phyloP scores from a whole-genome alignment of 2,797 vertebrate species.

The Valencia hispanica region DNA sequence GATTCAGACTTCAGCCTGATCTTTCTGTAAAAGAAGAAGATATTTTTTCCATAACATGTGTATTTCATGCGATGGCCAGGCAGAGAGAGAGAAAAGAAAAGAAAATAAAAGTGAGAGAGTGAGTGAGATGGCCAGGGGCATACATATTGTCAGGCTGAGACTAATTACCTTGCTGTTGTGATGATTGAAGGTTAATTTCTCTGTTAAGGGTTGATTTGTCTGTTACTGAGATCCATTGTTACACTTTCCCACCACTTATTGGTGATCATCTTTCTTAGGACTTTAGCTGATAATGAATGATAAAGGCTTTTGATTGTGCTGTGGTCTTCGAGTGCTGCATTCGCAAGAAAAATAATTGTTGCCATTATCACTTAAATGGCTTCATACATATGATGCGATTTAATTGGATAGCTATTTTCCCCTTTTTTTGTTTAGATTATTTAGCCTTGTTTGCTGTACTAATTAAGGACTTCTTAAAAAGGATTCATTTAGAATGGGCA shows the following conservation, averaged over 20 bases:
- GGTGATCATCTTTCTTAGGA: slow-evolving; percentile 73
- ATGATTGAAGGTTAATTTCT: slow-evolving; percentile 51
- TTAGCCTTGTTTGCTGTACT: slow-evolving; percentile 1
- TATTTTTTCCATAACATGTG: no score
- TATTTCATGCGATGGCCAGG: no score
- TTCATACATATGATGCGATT: slow-evolving; percentile 44
- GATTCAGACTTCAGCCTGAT: no score
- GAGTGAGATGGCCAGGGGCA: slow-evolving; percentile 11
- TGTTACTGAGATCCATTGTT: slow-evolving; percentile 69
- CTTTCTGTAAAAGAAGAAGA: no score
- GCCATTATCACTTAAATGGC: slow-evolving; percentile 34
- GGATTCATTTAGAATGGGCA: background rate
- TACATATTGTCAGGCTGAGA: slow-evolving; percentile 55
- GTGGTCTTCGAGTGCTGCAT: slow-evolving; percentile 40
- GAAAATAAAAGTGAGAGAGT: background rate
- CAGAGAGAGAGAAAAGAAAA: background rate
- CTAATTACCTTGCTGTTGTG: slow-evolving; percentile 71
- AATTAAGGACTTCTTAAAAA: background rate
- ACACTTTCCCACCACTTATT: slow-evolving; percentile 64
- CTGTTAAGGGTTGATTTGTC: slow-evolving; percentile 64
- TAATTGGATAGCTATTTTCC: slow-evolving; percentile 29
- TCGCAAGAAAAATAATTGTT: slow-evolving; percentile 35
- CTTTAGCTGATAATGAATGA: slow-evolving; percentile 62
- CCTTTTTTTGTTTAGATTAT: slow-evolving; percentile 25
- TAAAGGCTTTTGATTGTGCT: slow-evolving; percentile 60